phyloP scores from a whole-genome alignment of 1,140 invertebrate species.

The Mizuhopecten yessoensis region DNA sequence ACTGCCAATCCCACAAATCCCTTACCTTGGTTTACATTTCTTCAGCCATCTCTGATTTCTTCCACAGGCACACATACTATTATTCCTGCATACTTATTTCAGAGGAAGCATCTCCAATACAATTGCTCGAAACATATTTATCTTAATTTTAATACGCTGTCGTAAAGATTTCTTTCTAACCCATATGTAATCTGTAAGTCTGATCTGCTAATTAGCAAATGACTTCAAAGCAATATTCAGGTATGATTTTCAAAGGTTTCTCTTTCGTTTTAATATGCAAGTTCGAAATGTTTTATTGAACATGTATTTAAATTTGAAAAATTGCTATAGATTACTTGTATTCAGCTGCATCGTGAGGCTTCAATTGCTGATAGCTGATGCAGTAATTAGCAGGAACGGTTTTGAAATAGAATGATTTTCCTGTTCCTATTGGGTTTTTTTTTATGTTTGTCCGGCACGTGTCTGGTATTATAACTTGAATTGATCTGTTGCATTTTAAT shows the following conservation, averaged over 20 bases:
- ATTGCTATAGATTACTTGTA: too few species aligned
- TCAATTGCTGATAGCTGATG: too few species aligned
- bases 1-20: too few species aligned
- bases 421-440: too few species aligned
- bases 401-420: too few species aligned
- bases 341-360: too few species aligned
- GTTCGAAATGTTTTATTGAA: neutral
- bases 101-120: neutral
- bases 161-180: neutral
- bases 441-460: too few species aligned
- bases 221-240: neutral
- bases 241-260: neutral
- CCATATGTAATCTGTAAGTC: neutral
- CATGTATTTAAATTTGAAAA: too few species aligned
- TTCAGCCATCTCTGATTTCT: constrained; percentile 7
- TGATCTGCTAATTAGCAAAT: neutral
- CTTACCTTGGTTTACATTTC: neutral
- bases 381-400: too few species aligned
- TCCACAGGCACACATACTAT: neutral
- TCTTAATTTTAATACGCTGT: neutral
- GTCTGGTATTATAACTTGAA: too few species aligned
- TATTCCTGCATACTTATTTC: neutral
- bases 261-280: neutral
- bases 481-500: too few species aligned
- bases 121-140: neutral